Percentiles rank a stretch among this genome's conserved stretches.
Evolutionary conservation across 1,140 invertebrate species (phyloP).

Genomic region (Drosophila obscura): DNA sequence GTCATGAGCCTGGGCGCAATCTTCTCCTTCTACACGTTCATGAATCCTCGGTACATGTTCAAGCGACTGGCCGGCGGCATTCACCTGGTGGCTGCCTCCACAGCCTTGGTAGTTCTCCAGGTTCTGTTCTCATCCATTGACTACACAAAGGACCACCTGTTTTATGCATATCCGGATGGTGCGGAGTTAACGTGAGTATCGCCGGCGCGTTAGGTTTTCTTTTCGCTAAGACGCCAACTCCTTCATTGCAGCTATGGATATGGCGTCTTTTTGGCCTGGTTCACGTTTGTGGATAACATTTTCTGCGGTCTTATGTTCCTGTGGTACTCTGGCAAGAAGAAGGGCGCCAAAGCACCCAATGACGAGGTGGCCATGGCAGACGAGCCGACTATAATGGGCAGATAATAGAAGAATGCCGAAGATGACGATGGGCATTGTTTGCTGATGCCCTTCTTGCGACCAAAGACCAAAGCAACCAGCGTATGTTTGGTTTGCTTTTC

Average conservation of each 20-base stretch:
- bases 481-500: conserved; percentile 46
- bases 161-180: conserved; percentile 88
- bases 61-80: conserved; percentile 93
- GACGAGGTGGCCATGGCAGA: conserved; percentile 93
- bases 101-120: conserved; percentile 91
- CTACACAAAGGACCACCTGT: conserved; percentile 88
- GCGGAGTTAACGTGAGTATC: conserved; percentile 86
- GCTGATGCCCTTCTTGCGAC: conserved; percentile 12
- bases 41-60: conserved; percentile 94
- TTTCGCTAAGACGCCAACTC: neutral
- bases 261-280: conserved; percentile 92
- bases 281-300: conserved; percentile 90
- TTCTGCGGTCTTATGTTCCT: conserved; percentile 90
- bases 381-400: conserved; percentile 92
- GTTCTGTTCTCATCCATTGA: conserved; percentile 90
- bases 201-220: neutral
- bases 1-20: conserved; percentile 92
- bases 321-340: conserved; percentile 92
- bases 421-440: neutral
- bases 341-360: conserved; percentile 90
- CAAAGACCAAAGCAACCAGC: conserved; percentile 72
- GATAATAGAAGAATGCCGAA: conserved; percentile 84
- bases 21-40: conserved; percentile 94
- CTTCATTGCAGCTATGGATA: conserved; percentile 86
- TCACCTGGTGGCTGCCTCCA: conserved; percentile 90